Evolutionary conservation across 2,797 vertebrate genomes (phyloP), one percentile per base, ranked within the genome.

Genomic region (Orientallactaga sibirica): DNA sequence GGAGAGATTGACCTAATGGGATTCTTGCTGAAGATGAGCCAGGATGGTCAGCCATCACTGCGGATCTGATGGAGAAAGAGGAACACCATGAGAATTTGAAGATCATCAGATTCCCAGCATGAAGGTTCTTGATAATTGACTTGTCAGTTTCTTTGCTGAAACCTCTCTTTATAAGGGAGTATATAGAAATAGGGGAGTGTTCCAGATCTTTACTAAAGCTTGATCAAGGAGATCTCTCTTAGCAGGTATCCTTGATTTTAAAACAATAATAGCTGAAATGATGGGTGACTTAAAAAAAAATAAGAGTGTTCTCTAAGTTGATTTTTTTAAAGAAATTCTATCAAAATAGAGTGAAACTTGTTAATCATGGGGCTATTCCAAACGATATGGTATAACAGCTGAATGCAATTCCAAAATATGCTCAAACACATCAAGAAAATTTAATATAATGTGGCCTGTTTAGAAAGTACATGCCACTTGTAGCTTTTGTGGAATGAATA

Each of bases 381-480:
- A 94, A 92, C 0, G 9, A 71, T 75, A 15, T 22, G 48, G 4
- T 25, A 37, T 76, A 74, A 78, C 11, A 75, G 75, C 7, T 89
- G 10, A 87, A 92, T 22, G 4, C 10, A 92, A 66, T 87, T 93
- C 20, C 43, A 73, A 67, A 82, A 84, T 22, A 24, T 0, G 25
- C 52, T 61, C 90, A 19, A 61, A 25, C 61, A 90, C 24, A 33
- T 84, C 14, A 55, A 93, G 9, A 19, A 80, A 18, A 41, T 84
- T 64, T 89, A 68, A 79, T 83, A 29, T 62, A 61, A 92, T 48
- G n/a, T 76, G 20, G 70, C 25, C 37, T 66, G 1, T 61, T 90
- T 75, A 78, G 61, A 94, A 93, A 25, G 5, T 55, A 6, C 4
- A 82, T 27, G 76, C 78, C 12, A 71, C 74, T 90, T 91, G 55